These are phyloP conservation scores for Ammodytes dubius DNA, from an alignment of 2,113 vertebrate genomes.

Conservation along the genomic window DNA sequence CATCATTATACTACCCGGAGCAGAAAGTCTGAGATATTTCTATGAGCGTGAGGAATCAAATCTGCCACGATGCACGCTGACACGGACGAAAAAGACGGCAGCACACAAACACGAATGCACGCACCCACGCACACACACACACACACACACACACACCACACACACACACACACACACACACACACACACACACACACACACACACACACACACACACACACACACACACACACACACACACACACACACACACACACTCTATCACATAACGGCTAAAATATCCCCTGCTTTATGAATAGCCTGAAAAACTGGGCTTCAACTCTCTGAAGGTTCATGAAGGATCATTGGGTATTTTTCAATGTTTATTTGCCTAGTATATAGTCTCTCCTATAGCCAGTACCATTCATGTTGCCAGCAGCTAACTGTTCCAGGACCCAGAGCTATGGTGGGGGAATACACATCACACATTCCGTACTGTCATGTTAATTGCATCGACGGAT, in stretches of 20 bases:
- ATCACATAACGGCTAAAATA: conserved; percentile 18
- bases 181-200: not conserved
- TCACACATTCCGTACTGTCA: conserved; percentile 37
- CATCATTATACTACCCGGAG: conserved; percentile 38
- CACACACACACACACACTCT: conserved; percentile 23
- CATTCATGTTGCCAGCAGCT: not conserved
- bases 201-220: not conserved
- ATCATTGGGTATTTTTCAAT: not conserved
- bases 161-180: not conserved
- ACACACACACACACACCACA: not conserved
- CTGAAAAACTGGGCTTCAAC: not conserved
- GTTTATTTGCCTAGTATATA: not conserved
- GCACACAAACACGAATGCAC: no score
- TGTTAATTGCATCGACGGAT: conserved; percentile 79
- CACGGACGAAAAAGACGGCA: not conserved
- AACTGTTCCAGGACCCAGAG: not conserved
- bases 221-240: not conserved
- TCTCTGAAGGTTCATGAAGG: not conserved
- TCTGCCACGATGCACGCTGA: not conserved
- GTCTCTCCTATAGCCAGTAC: conserved; percentile 1
- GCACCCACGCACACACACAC: no score
- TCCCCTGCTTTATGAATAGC: conserved; percentile 10
- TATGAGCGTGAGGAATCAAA: conserved; percentile 32
- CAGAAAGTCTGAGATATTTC: conserved; percentile 27
- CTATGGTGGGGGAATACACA: conserved; percentile 22